A percentile compares a stretch with the other conserved stretches of the same genome.
Evolutionary conservation across 2,797 vertebrate genomes (phyloP).

Genomic region (Periophthalmus magnuspinnatus): DNA sequence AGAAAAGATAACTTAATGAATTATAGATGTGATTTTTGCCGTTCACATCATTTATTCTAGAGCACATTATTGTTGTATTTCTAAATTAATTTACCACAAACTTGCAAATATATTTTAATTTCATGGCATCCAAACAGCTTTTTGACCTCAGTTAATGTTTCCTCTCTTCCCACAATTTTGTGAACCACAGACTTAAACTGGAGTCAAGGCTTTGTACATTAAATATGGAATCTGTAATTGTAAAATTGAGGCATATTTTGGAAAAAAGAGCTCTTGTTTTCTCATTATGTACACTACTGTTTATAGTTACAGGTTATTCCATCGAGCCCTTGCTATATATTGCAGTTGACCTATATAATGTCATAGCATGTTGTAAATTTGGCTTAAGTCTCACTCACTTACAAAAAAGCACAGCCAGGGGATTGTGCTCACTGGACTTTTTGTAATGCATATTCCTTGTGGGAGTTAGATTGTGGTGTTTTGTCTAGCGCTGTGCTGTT

Average conservation of each 20-base stretch:
- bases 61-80: background rate
- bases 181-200: background rate
- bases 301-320: conserved; percentile 1
- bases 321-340: background rate
- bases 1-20: conserved; percentile 7
- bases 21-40: background rate
- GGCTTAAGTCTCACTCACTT: conserved; percentile 4
- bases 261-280: background rate
- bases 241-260: conserved; percentile 1
- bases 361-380: conserved; percentile 14
- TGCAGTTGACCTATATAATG: conserved; percentile 2
- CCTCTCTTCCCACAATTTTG: background rate
- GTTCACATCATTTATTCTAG: background rate
- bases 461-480: conserved; percentile 32
- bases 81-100: background rate
- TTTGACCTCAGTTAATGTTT: background rate
- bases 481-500: conserved; percentile 8
- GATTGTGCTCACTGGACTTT: conserved; percentile 5
- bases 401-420: conserved; percentile 6
- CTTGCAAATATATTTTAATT: conserved; percentile 2
- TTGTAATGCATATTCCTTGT: conserved; percentile 26
- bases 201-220: background rate
- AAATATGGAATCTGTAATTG: background rate
- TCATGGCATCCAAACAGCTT: background rate
- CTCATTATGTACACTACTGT: background rate